These are phyloP conservation scores for Columba guinea DNA, from an alignment of 2,797 vertebrate species.

Conservation along the genomic window DNA sequence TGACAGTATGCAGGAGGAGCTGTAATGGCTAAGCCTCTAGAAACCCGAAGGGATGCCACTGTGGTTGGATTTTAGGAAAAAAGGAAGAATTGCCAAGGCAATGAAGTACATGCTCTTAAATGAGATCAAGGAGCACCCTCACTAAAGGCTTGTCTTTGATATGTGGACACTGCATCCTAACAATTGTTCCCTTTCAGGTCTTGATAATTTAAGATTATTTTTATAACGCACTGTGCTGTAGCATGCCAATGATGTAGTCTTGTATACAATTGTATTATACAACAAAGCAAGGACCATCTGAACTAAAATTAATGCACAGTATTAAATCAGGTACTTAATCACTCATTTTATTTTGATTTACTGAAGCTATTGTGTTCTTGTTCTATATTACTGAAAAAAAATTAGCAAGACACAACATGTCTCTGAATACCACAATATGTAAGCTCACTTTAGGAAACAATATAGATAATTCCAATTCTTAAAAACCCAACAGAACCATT, in stretches of 20 bases:
- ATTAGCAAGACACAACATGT: constrained; percentile 62
- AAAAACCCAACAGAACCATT: constrained; percentile 62
- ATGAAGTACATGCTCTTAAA: constrained; percentile 4
- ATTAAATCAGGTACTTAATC: constrained; percentile 66
- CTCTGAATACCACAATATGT: constrained; percentile 34
- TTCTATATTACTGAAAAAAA: constrained; percentile 60
- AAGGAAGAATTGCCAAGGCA: constrained; percentile 22
- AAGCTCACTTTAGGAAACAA: constrained; percentile 63
- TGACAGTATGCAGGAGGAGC: background rate
- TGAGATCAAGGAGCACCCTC: constrained; percentile 28
- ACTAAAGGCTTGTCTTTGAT: constrained; percentile 60
- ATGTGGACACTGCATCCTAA: constrained; percentile 14
- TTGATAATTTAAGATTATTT: constrained; percentile 70
- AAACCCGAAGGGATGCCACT: background rate
- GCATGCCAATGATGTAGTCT: constrained; percentile 54
- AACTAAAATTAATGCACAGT: constrained; percentile 54
- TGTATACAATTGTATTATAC: constrained; percentile 12
- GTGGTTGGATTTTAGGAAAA: constrained; percentile 11
- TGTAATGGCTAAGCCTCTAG: background rate
- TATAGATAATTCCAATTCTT: constrained; percentile 68
- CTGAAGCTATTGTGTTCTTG: constrained; percentile 68
- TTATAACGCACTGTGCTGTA: constrained; percentile 50
- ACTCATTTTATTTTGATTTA: constrained; percentile 76
- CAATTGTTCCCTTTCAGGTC: constrained; percentile 2
- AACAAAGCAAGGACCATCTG: constrained; percentile 28